Evolutionary conservation across 2,888 invertebrate genomes (phyloP), one percentile per base, ranked within the genome.

Genomic region (Rhagonycha lutea): DNA sequence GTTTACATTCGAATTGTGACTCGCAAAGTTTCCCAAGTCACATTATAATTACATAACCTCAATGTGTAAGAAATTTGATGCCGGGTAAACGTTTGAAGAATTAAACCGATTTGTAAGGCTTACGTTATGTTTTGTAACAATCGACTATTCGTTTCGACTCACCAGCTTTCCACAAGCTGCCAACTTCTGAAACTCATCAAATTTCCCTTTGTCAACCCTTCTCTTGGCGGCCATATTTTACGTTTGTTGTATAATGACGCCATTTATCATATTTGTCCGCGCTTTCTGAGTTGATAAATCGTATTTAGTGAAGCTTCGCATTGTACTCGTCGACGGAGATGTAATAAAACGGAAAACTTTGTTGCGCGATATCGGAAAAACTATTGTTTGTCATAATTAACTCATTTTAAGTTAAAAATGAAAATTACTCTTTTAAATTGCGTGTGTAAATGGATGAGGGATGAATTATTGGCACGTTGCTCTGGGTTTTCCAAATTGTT

Each of bases 191-290:
- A 79, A 78, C 76, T 78, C 79, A 74, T 77, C 78, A 75, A 80
- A 78, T 75, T 77, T 76, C 75, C 74, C 74, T 75, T 72, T 77
- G 80, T 78, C 79, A 79, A 79, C 80, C 78, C 76, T 79, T 79
- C 80, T 79, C 80, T 77, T 70, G 76, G 73, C 73, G 77, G 78
- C 79, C 81, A 80, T 82, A 82, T 81, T 82, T 82, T 80, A 82
- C 82, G 77, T 82, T 80, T 81, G 80, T 78, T 78, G 78, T 80
- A 82, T 82, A 82, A 82, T 82, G 81, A 79, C 76, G 78, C 77
- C 80, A 82, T 82, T 82, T 81, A 82, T 82, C 82, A 82, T 78
- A 72, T 77, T 75, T 79, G 78, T 80, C 80, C 80, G 79, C 74
- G 76, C 76, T 65, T 65, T 72, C 73, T 72, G 61, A 74, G 72